Evolutionary conservation across 2,888 invertebrate species (phyloP), one percentile per base, ranked within the genome.

Genomic region (Ophion costatus): DNA sequence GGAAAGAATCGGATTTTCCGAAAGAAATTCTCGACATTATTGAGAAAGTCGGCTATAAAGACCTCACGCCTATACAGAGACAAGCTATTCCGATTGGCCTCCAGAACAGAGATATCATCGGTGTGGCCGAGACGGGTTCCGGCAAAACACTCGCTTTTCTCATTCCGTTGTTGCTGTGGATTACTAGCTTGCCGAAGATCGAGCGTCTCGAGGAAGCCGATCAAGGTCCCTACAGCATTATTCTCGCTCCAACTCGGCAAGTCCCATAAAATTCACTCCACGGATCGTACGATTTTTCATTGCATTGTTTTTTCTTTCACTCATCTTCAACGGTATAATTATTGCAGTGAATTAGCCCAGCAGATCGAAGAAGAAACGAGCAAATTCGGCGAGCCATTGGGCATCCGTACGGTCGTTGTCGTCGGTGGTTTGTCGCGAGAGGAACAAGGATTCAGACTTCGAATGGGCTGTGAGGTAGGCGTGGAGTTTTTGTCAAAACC

Each of bases 321-420:
- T 57, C 0, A 24, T 73, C 33, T 38, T 74, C 20, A n/a, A n/a
- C 11, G 22, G 45, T 22, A 6, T 33, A 57, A 66, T 76, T 59
- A 42, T 82, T 88, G 38, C 61, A 93, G 99, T 94, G 99, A 99
- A 94, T 96, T 99, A 94, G 99, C 99, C 0, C 99, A 99, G 92
- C 99, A 99, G 94, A 99, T 99, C 91, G 99, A 99, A 94, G 99
- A 99, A 94, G 99, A 99, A 94, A 98, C 99, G 0, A 97, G 97
- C 86, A 99, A 99, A 94, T 99, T 99, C 94, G 99, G 99, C 29
- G 96, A 97, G 89, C 98, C 98, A 0, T 94, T 99, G 70, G 98
- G 97, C 24, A 98, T 99, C 81, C 96, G 98, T 77, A 99, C 99
- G 1, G 98, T 99, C 0, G 98, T 98, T 2, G 98, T 99, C n/a